phyloP scores from a whole-genome alignment of 2,888 invertebrate genomes.

The Ectemnius lituratus region DNA sequence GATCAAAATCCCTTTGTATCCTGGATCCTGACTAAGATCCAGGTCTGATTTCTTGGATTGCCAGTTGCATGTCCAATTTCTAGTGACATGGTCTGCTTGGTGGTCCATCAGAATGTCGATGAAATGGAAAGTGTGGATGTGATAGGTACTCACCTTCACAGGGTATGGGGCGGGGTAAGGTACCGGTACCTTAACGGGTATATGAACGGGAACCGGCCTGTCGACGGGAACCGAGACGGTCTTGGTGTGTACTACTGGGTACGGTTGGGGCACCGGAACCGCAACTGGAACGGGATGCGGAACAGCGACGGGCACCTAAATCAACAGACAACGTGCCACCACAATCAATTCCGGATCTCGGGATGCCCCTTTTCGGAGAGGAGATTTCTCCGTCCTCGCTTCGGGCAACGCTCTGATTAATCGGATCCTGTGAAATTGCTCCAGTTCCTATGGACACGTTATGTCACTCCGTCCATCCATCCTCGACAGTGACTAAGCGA shows the following conservation, averaged over 20 bases:
- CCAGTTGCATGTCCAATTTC: too few species aligned
- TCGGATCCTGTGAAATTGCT: too few species aligned
- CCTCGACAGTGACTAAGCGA: neutral
- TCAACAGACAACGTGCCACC: slow-evolving; percentile 13
- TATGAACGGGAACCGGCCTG: slow-evolving; percentile 78
- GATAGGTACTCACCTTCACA: slow-evolving; percentile 73
- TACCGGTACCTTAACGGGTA: slow-evolving; percentile 80
- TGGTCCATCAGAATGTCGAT: too few species aligned
- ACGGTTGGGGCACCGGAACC: slow-evolving; percentile 79
- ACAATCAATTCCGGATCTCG: too few species aligned
- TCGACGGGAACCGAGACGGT: slow-evolving; percentile 79
- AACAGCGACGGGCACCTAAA: slow-evolving; percentile 78
- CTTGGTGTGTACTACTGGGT: slow-evolving; percentile 76
- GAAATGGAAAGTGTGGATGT: too few species aligned
- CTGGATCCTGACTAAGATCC: too few species aligned
- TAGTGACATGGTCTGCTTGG: too few species aligned
- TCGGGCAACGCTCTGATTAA: too few species aligned
- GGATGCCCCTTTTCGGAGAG: too few species aligned
- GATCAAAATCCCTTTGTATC: too few species aligned
- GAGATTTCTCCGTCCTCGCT: too few species aligned
- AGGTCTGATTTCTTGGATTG: too few species aligned
- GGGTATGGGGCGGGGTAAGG: slow-evolving; percentile 80
- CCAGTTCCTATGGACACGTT: neutral
- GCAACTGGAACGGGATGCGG: slow-evolving; percentile 78
- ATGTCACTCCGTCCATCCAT: slow-evolving; percentile 1